Conservation (phyloP, 2,113 vertebrate genomes). For the Campylomormyrus numenius region DNA sequence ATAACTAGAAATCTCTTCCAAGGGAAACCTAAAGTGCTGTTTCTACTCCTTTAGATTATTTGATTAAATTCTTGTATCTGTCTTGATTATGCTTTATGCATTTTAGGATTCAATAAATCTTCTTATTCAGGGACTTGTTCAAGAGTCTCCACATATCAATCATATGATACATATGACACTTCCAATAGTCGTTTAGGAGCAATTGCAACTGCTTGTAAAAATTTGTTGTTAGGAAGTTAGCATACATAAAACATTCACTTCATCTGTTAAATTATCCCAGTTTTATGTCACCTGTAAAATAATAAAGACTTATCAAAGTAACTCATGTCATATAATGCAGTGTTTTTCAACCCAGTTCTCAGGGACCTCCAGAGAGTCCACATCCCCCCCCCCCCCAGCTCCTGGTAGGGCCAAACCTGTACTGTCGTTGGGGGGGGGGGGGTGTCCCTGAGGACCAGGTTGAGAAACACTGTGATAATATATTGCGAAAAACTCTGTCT, state of each 20-base stretch:
- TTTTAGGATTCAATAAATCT: background rate
- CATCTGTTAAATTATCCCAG: background rate
- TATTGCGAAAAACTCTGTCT: background rate
- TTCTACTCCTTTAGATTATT: background rate
- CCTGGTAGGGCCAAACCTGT: background rate
- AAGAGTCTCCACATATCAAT: background rate
- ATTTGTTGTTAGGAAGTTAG: background rate
- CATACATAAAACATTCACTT: background rate
- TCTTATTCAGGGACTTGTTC: background rate
- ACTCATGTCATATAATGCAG: background rate
- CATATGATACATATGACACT: background rate
- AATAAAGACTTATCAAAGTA: background rate
- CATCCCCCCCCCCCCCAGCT: too few relatives aligned
- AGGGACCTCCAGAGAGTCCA: background rate
- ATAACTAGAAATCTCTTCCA: background rate
- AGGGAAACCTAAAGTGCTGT: background rate
- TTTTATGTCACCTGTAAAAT: background rate
- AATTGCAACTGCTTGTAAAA: background rate
- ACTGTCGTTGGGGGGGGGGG: background rate
- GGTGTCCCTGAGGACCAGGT: background rate
- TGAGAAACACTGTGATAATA: background rate
- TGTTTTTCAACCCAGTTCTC: background rate
- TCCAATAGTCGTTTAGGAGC: background rate
- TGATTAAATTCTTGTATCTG: background rate
- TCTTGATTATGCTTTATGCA: conserved; percentile 4